These are phyloP conservation scores for Diarsia dahlii DNA, from an alignment of 2,888 invertebrate genomes.

Conservation along the genomic window DNA sequence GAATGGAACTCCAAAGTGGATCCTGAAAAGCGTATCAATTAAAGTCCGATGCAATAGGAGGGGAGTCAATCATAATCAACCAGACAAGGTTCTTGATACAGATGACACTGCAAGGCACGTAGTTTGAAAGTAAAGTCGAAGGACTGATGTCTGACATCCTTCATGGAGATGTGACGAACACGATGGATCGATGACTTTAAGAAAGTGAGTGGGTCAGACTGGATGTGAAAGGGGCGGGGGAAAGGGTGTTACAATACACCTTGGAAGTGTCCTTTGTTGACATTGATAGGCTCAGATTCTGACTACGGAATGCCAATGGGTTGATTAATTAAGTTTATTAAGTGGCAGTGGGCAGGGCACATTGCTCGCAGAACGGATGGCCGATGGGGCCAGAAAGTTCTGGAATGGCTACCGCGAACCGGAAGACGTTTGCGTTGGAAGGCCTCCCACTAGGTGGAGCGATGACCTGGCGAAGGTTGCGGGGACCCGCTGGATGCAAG, in stretches of 20 bases:
- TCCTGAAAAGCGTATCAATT: constrained; percentile 64
- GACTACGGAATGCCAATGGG: background rate
- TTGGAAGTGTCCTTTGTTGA: background rate
- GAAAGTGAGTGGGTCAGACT: background rate
- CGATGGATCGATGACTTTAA: background rate
- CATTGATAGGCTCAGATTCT: background rate
- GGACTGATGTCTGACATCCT: background rate
- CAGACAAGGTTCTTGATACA: background rate
- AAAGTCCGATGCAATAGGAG: background rate
- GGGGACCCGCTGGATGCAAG: no score
- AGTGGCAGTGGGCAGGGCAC: no score
- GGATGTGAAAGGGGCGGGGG: background rate
- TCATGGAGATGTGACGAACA: background rate
- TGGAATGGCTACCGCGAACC: no score
- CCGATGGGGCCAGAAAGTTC: no score
- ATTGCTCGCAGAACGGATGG: no score
- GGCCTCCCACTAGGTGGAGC: no score
- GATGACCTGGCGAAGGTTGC: no score
- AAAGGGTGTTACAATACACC: background rate
- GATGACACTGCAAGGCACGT: background rate
- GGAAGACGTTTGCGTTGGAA: no score
- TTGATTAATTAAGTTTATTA: no score
- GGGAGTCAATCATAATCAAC: background rate
- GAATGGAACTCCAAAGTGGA: constrained; percentile 73
- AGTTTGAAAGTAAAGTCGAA: background rate